Base-by-base conservation (phyloP, 2,888 invertebrate genomes). In the Trichogramma dendrolimi region DNA sequence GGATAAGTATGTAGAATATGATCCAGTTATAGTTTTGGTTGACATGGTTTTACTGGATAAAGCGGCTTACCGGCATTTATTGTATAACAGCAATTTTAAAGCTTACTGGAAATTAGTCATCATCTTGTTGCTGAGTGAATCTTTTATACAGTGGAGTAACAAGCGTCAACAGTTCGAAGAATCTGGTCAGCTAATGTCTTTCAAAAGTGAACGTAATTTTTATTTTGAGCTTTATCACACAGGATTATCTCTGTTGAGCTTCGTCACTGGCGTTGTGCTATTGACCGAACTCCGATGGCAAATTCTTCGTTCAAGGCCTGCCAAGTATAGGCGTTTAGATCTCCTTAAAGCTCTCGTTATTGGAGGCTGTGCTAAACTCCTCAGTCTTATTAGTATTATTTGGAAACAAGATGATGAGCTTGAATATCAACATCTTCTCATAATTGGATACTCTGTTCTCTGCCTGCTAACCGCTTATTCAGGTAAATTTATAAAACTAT, bases 1-100 rank as follows among this genome's bases (percentile, higher is more conserved):
- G 1, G 96, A 96, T 77, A 93, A 93, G 76, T 96, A 95, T 74
- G 87, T 95, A 63, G 95, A 96, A 80, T 94, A 91, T 78, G 96
- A 96, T 74, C 85, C 88, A n/a, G 89, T 92, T 0, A 89, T 95
- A 67, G 87, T 94, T 0, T 84, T 92, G 72, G 89, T 96, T 64
- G 95, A 96, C 79, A 81, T 93, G 40, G 84, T 95, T 41, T 80
- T 96, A 8, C 83, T 95, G 69, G 90, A 91, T 50, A 87, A 86
- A 63, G 85, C 87, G 71, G 94, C 94, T 0, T 94, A 92, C 75
- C 82, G 94, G 43, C 96, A 96, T 81, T 83, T 94, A 43, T 81
- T 96, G 8, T 89, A 87, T 69, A 96, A 96, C 76, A 86, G 88
- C 6, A 81, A 86, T 54, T 90, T 92, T 74, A 87, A 89, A 82